Evolutionary conservation across 1,140 invertebrate species (phyloP).

Genomic region (Macrosteles quadrilineatus): DNA sequence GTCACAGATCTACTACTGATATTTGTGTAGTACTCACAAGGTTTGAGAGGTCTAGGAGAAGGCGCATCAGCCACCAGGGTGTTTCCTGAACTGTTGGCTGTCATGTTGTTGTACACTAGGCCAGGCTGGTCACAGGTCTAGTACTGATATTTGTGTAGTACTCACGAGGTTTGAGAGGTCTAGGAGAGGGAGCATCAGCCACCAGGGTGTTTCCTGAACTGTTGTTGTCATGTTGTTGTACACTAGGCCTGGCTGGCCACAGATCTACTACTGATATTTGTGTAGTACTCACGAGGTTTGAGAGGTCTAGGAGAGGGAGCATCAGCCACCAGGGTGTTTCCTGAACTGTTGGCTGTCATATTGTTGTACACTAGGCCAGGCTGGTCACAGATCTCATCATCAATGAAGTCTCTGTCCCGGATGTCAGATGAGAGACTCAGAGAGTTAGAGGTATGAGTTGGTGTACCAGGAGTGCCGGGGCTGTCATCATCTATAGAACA

Average conservation of each 20-base stretch:
- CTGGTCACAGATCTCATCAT: conserved; percentile 90
- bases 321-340: conserved; percentile 21
- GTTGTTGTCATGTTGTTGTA: too few relatives aligned
- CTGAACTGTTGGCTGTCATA: conserved; percentile 38
- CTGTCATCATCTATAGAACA: conserved; percentile 28
- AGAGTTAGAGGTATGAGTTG: conserved; percentile 75
- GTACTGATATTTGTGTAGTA: too few relatives aligned
- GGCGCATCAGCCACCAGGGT: neutral
- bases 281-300: neutral
- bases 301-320: neutral
- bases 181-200: too few relatives aligned
- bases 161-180: too few relatives aligned
- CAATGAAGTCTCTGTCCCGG: conserved; percentile 70
- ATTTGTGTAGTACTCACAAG: conserved; percentile 1
- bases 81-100: conserved; percentile 36
- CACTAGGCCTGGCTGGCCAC: too few relatives aligned
- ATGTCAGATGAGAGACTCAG: conserved; percentile 68
- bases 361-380: conserved; percentile 74
- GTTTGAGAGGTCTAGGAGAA: neutral
- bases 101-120: conserved; percentile 63
- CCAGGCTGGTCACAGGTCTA: conserved; percentile 89
- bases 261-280: too few relatives aligned
- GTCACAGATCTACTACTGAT: too few relatives aligned
- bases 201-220: too few relatives aligned
- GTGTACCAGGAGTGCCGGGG: conserved; percentile 67